Conservation (phyloP, 2,888 invertebrate genomes). For the Melipona beecheii region DNA sequence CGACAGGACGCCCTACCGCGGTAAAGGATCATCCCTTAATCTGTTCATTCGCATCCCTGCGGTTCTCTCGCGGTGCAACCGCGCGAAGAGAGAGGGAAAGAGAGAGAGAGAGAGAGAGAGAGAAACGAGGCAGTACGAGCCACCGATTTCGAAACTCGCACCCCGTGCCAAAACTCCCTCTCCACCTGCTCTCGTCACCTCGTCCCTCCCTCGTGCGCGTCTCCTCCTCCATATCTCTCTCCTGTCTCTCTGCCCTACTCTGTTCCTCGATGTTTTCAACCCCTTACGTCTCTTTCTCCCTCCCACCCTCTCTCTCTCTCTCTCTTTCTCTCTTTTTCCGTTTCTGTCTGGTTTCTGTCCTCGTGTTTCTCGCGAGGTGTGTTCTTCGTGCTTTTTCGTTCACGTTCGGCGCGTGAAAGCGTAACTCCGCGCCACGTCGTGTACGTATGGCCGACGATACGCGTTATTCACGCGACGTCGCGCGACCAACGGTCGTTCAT, state of each 20-base stretch:
- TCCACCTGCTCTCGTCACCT: conserved; percentile 17
- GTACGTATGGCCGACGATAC: no score
- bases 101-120: neutral
- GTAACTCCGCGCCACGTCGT: neutral
- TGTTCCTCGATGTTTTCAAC: neutral
- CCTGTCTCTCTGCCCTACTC: neutral
- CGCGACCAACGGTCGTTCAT: no score
- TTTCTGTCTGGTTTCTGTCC: neutral
- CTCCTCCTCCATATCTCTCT: neutral
- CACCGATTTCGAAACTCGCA: conserved; percentile 78
- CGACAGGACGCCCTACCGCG: conserved; percentile 78
- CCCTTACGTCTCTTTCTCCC: neutral
- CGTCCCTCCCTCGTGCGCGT: neutral
- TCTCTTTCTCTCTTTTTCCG: neutral
- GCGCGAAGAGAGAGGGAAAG: conserved; percentile 48
- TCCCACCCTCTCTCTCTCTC: neutral
- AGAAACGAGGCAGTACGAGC: conserved; percentile 62
- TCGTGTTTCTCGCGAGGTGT: no score
- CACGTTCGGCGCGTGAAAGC: neutral
- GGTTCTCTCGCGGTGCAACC: conserved; percentile 64
- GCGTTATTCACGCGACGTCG: no score
- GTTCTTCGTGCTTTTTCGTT: neutral
- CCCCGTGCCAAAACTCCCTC: conserved; percentile 69
- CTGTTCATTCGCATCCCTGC: conserved; percentile 83
- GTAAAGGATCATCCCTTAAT: conserved; percentile 83